Base-by-base conservation (phyloP, 2,888 invertebrate species). In the Teinopalpus imperialis region DNA sequence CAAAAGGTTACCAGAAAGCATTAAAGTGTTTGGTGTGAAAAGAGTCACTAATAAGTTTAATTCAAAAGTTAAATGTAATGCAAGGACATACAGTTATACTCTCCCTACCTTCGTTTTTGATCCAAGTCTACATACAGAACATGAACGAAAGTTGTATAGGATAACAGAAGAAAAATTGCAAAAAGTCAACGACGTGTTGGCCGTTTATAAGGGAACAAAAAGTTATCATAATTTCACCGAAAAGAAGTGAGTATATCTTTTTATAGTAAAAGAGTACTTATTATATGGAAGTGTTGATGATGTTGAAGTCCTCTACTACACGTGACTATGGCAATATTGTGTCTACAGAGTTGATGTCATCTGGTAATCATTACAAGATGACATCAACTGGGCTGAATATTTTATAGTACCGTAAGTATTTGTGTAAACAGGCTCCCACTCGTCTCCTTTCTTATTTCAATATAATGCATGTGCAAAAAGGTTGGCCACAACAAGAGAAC, bases 211-310 rank as follows among this genome's bases (percentile, higher is more conserved):
- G 56, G 96, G 96, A 9, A 94, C 95, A 0, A 97, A 97, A 69
- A 96, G 97, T 74, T 99, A 95, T 75, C 98, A 98, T 77, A 99
- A 99, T 85, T 99, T 98, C 69, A 99, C 99, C 0, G 94, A 97
- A 37, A 95, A 95, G 73, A 95, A 95, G 97, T 96, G 81, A 90
- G 92, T 70, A 20, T 6, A 10, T 52, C 49, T 51, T 12, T 13
- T 16, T 3, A 21, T n/a, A n/a, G n/a, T n/a, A n/a, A n/a, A n/a
- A n/a, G n/a, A n/a, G n/a, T n/a, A n/a, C n/a, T n/a, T n/a, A n/a
- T n/a, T n/a, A n/a, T n/a, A n/a, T n/a, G n/a, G n/a, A n/a, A n/a
- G n/a, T n/a, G n/a, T n/a, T n/a, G n/a, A n/a, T n/a, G n/a, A n/a
- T n/a, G n/a, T n/a, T n/a, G n/a, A n/a, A n/a, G n/a, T n/a, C n/a